phyloP scores from a whole-genome alignment of 2,797 vertebrate genomes.

The Adrianichthys oophorus region DNA sequence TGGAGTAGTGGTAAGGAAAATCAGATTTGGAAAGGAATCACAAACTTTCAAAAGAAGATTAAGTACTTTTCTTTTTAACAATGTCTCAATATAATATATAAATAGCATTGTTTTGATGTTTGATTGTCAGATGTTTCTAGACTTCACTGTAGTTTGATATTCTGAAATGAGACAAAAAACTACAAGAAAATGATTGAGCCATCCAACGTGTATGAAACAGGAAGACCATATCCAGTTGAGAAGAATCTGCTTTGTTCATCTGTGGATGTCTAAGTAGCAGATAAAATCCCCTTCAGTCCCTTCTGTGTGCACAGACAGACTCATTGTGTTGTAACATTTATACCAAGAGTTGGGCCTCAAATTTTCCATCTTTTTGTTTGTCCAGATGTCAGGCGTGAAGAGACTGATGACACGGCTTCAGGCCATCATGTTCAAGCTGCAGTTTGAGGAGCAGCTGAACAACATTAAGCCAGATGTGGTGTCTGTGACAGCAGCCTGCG shows the following conservation, averaged over 20 bases:
- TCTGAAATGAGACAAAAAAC: no score
- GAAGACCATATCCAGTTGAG: slow-evolving; percentile 23
- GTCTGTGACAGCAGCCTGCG: slow-evolving; percentile 89
- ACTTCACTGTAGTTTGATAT: no score
- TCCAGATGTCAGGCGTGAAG: slow-evolving; percentile 86
- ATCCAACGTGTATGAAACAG: slow-evolving; percentile 15
- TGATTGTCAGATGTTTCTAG: no score
- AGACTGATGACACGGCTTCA: slow-evolving; percentile 81
- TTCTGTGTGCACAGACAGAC: slow-evolving; percentile 1
- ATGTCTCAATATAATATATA: no score
- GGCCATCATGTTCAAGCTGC: slow-evolving; percentile 87
- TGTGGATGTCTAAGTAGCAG: slow-evolving; percentile 30
- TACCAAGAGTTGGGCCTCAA: slow-evolving; percentile 8
- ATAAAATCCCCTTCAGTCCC: slow-evolving; percentile 24
- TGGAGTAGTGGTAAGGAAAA: slow-evolving; percentile 82
- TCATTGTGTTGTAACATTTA: slow-evolving; percentile 3
- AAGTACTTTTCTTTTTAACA: no score
- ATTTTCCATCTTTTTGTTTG: slow-evolving; percentile 4
- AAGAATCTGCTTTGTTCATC: slow-evolving; percentile 46
- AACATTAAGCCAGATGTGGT: slow-evolving; percentile 93
- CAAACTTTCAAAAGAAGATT: not conserved
- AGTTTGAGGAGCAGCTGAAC: slow-evolving; percentile 89
- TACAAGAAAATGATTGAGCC: not conserved
- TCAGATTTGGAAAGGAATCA: not conserved
- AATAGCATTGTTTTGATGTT: no score